These are phyloP conservation scores for Amphibalanus amphitrite DNA, from an alignment of 1,140 invertebrate species.

Conservation along the genomic window DNA sequence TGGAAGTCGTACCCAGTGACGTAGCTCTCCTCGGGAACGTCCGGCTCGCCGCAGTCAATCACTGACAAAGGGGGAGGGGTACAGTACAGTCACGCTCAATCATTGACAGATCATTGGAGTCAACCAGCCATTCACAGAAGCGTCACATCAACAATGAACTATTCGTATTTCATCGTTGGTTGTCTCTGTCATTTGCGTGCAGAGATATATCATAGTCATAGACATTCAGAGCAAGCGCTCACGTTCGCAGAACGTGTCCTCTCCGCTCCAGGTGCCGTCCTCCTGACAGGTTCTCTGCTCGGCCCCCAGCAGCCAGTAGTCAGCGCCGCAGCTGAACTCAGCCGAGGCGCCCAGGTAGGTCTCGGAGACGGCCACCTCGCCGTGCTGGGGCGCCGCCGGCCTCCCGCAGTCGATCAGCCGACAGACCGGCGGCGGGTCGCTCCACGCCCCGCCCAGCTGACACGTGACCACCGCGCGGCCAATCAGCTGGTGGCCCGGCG, in stretches of 20 bases:
- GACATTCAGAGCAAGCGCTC: too few relatives aligned
- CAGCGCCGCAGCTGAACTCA: conserved; percentile 56
- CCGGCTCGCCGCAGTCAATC: conserved; percentile 70
- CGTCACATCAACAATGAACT: too few relatives aligned
- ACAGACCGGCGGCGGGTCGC: conserved; percentile 55
- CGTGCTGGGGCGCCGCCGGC: conserved; percentile 56
- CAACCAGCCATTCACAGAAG: too few relatives aligned
- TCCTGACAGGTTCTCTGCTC: conserved; percentile 48
- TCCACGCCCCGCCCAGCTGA: conserved; percentile 61
- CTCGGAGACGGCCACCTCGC: conserved; percentile 24
- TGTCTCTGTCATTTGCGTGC: too few relatives aligned
- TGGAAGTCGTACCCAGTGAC: conserved; percentile 72
- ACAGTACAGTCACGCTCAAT: too few relatives aligned
- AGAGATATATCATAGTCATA: too few relatives aligned
- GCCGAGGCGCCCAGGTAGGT: conserved; percentile 57
- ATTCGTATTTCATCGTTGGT: too few relatives aligned
- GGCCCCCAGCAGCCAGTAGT: conserved; percentile 60
- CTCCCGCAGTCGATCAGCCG: conserved; percentile 73
- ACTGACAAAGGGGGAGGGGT: too few relatives aligned
- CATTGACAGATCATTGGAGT: too few relatives aligned
- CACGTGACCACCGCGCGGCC: conserved; percentile 57
- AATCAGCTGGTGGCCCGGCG: conserved; percentile 64
- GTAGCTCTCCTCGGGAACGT: conserved; percentile 59
- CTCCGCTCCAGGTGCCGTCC: conserved; percentile 70
- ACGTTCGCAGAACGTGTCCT: conserved; percentile 67